Evolutionary conservation across 2,797 vertebrate genomes (phyloP).

Genomic region (Threskiornis aethiopicus): DNA sequence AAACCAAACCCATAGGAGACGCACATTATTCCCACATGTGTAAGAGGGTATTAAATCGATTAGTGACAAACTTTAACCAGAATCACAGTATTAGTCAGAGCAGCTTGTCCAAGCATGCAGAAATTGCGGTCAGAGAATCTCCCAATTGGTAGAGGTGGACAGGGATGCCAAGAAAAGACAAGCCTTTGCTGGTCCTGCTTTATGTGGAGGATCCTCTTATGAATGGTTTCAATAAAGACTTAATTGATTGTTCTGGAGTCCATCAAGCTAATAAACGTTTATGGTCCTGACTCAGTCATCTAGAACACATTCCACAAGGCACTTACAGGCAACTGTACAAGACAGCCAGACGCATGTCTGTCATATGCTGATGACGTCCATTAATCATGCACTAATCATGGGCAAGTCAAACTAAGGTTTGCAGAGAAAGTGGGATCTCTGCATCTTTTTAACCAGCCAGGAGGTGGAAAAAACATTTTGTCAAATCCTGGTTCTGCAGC

Average conservation of each 20-base stretch:
- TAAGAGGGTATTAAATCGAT: background rate
- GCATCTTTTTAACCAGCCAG: background rate
- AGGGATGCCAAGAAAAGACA: background rate
- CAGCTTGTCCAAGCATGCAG: background rate
- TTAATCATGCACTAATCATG: background rate
- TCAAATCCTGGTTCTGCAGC: background rate
- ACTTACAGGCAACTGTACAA: background rate
- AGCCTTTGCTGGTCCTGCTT: background rate
- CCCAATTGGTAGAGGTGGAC: background rate
- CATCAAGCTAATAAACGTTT: slow-evolving; percentile 11
- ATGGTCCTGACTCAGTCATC: slow-evolving; percentile 22
- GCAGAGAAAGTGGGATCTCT: background rate
- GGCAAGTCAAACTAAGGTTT: background rate
- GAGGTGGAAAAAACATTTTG: background rate
- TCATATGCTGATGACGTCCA: background rate
- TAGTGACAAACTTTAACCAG: slow-evolving; percentile 29
- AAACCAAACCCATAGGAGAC: background rate
- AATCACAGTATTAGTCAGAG: slow-evolving; percentile 11
- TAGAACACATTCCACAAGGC: slow-evolving; percentile 23
- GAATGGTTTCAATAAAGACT: slow-evolving; percentile 36
- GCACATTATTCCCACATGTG: background rate
- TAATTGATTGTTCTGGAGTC: slow-evolving; percentile 41
- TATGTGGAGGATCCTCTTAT: background rate
- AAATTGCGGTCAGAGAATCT: background rate
- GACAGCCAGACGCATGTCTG: background rate